Evolutionary conservation across 2,113 vertebrate species (phyloP).

Genomic region (Phoxinus phoxinus): DNA sequence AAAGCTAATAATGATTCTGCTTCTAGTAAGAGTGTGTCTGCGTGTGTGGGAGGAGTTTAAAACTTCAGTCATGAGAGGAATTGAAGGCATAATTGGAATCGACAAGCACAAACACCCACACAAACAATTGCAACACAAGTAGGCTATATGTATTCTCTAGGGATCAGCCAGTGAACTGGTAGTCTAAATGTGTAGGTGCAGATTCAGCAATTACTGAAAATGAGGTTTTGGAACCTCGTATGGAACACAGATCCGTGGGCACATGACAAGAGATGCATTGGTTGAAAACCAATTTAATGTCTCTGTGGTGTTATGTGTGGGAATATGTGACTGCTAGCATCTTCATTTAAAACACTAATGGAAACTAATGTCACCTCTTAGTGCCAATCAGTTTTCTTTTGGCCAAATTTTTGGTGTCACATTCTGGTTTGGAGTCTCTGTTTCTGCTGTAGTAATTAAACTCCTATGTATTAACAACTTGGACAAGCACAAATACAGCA

Average conservation of each 20-base stretch:
- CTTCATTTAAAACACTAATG: background rate
- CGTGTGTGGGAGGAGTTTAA: background rate
- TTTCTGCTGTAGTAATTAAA: background rate
- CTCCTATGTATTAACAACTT: background rate
- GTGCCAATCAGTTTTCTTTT: background rate
- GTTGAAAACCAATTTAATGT: background rate
- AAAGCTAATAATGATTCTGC: background rate
- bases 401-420: background rate
- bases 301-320: background rate
- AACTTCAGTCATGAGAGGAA: background rate
- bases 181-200: conserved; percentile 1
- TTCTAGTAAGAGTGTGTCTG: background rate
- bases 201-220: background rate
- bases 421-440: background rate
- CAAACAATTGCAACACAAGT: background rate
- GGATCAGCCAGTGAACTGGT: background rate
- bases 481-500: background rate
- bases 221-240: background rate
- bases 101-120: conserved; percentile 7
- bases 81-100: conserved; percentile 20
- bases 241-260: background rate
- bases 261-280: background rate
- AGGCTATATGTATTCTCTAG: background rate
- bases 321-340: background rate
- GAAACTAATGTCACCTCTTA: background rate